phyloP scores from a whole-genome alignment of 2,113 vertebrate genomes.

The Ictalurus punctatus region DNA sequence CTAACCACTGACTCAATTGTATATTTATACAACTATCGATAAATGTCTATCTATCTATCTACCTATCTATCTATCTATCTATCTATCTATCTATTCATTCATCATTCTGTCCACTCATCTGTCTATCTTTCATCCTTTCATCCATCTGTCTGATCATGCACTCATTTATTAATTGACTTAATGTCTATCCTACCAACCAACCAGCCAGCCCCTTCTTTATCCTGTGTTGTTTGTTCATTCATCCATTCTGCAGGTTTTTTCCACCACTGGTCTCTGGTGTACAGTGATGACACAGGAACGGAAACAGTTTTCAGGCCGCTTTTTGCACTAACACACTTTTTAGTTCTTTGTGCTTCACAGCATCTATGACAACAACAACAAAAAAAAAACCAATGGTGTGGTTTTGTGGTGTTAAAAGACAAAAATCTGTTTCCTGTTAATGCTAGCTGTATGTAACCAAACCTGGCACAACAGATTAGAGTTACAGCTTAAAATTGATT shows the following conservation, averaged over 20 bases:
- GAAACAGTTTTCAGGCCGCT: neutral
- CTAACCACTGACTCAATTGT: neutral
- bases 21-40: neutral
- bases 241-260: neutral
- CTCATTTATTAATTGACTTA: neutral
- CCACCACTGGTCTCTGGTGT: constrained; percentile 1
- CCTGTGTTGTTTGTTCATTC: constrained; percentile 17
- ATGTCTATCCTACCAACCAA: neutral
- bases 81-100: neutral
- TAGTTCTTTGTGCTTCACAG: neutral
- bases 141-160: neutral
- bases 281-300: neutral
- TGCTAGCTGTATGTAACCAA: neutral
- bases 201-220: neutral
- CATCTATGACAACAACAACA: neutral
- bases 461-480: neutral
- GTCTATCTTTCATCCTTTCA: neutral
- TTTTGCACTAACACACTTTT: neutral
- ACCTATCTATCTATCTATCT: neutral
- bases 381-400: neutral
- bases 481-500: neutral
- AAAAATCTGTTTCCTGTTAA: constrained; percentile 5
- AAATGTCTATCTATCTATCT: neutral
- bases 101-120: neutral
- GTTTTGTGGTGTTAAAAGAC: constrained; percentile 9